Evolutionary conservation across 2,888 invertebrate genomes (phyloP).

Genomic region (Tipula confusa): DNA sequence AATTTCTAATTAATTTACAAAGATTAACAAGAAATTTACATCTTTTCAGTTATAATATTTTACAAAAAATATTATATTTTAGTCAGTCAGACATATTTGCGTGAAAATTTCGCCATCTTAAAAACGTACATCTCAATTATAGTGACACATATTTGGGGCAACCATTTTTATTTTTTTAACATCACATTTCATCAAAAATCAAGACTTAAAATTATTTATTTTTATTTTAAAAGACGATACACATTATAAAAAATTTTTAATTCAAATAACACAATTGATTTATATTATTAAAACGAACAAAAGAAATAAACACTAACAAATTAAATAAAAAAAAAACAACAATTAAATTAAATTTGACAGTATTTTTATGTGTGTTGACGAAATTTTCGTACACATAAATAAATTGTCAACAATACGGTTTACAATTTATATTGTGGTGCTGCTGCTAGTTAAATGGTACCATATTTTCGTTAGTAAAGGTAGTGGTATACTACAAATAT

Average conservation of each 20-base stretch:
- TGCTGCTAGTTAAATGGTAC: background rate
- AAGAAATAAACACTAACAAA: background rate
- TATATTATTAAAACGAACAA: background rate
- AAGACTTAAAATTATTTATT: no score
- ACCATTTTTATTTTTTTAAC: background rate
- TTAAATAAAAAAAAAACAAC: background rate
- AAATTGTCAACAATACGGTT: background rate
- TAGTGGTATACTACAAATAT: no score
- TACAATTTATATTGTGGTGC: background rate
- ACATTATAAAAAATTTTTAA: background rate
- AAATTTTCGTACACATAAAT: background rate
- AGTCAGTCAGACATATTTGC: background rate
- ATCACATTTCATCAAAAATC: background rate
- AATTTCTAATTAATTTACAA: background rate
- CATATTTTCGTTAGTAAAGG: no score
- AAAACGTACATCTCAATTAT: background rate
- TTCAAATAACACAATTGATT: background rate
- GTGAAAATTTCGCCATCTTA: background rate
- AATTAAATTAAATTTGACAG: background rate
- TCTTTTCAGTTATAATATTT: background rate
- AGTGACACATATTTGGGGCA: constrained; percentile 14
- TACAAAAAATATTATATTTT: background rate
- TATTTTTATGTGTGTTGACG: background rate
- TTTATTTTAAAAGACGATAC: background rate
- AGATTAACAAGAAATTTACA: no score